Percentiles rank a stretch among this genome's conserved stretches.
phyloP scores from a whole-genome alignment of 2,888 invertebrate genomes.

The Autographa gamma region DNA sequence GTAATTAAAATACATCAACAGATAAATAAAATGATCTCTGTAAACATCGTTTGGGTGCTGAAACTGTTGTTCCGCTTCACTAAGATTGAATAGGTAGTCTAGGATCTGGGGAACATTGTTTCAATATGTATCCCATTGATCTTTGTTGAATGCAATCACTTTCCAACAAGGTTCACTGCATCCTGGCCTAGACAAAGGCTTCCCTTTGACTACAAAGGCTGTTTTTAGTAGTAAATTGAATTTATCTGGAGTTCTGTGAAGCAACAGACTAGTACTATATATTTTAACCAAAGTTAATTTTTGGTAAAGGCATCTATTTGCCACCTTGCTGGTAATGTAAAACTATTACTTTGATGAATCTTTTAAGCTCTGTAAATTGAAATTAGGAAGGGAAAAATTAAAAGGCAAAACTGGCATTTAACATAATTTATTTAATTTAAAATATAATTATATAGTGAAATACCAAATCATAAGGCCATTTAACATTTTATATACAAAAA shows the following conservation, averaged over 20 bases:
- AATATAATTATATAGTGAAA: conserved; percentile 80
- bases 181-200: background rate
- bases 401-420: conserved; percentile 60
- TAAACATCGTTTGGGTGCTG: too few species aligned
- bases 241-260: background rate
- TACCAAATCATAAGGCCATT: conserved; percentile 72
- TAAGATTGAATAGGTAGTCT: background rate
- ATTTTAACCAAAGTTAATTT: too few species aligned
- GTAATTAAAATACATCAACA: too few species aligned
- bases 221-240: background rate
- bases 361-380: background rate
- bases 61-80: too few species aligned
- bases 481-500: conserved; percentile 86
- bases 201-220: background rate
- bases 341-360: background rate
- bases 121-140: background rate
- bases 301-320: too few species aligned
- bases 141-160: too few species aligned
- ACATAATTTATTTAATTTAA: conserved; percentile 79
- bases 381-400: background rate
- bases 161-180: background rate
- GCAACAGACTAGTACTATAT: background rate
- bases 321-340: too few species aligned
- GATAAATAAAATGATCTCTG: too few species aligned
- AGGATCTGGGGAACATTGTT: background rate